Percentiles rank a stretch among this genome's conserved stretches.
phyloP scores from a whole-genome alignment of 2,113 vertebrate genomes.

The Festucalex cinctus region DNA sequence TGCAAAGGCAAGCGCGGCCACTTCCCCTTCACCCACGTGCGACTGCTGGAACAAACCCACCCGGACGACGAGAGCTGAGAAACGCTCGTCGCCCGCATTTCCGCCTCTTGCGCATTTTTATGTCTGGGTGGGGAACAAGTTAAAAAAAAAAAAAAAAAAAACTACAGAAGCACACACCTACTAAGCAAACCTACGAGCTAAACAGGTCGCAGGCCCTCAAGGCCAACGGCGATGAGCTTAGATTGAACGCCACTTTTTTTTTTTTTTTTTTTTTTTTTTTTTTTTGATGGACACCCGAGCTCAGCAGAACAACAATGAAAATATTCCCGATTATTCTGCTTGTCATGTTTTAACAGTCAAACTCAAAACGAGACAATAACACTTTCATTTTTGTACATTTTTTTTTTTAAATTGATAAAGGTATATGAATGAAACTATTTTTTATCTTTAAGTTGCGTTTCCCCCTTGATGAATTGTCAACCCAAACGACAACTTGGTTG shows the following conservation, averaged over 20 bases:
- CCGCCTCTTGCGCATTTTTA: background rate
- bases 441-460: background rate
- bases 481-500: background rate
- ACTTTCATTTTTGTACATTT: background rate
- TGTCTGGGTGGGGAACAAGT: background rate
- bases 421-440: slow-evolving; percentile 2
- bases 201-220: background rate
- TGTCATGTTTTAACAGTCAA: background rate
- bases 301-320: background rate
- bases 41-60: slow-evolving; percentile 96
- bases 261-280: slow-evolving; percentile 1
- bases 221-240: background rate
- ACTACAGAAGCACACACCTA: background rate
- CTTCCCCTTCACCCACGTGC: slow-evolving; percentile 98
- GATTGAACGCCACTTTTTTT: background rate
- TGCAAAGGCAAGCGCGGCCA: slow-evolving; percentile 94
- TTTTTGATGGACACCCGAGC: background rate
- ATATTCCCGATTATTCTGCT: background rate
- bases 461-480: background rate
- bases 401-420: slow-evolving; percentile 2
- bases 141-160: background rate
- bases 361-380: background rate
- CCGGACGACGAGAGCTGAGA: slow-evolving; percentile 94
- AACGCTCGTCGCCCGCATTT: background rate
- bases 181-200: background rate